Conservation (phyloP, 2,888 invertebrate genomes). For the Anarsia innoxiella region DNA sequence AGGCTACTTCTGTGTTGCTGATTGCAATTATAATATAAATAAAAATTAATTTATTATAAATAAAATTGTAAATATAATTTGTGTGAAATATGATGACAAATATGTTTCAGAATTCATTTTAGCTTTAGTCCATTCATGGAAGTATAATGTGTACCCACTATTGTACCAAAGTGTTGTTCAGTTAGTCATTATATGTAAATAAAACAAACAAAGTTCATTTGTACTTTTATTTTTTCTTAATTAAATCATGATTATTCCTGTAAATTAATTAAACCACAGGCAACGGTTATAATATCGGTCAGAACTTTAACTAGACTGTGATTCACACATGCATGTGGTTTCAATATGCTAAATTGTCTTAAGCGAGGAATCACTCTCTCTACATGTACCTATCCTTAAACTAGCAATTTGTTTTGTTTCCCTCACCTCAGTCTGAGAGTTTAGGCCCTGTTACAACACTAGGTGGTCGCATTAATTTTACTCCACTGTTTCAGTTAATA, state of each 20-base stretch:
- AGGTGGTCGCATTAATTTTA: conserved; percentile 17
- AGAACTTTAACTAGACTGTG: conserved; percentile 12
- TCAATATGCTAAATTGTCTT: conserved; percentile 21
- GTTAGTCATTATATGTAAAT: background rate
- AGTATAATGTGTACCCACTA: conserved; percentile 16
- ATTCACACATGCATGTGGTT: conserved; percentile 18
- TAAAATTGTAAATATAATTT: conserved; percentile 10
- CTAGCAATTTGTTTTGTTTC: too few relatives aligned
- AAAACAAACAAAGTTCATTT: too few relatives aligned
- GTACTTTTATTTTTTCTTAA: conserved; percentile 3
- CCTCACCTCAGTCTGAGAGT: conserved; percentile 9
- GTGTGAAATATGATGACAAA: conserved; percentile 11
- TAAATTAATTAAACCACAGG: conserved; percentile 19
- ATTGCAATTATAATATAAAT: conserved; percentile 14
- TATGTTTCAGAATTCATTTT: too few relatives aligned
- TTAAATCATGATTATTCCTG: too few relatives aligned
- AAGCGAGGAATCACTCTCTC: conserved; percentile 20
- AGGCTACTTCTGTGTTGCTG: conserved; percentile 21
- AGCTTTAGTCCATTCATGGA: too few relatives aligned
- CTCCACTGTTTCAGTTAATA: conserved; percentile 9
- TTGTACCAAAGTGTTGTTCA: conserved; percentile 16
- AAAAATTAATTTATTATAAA: conserved; percentile 15
- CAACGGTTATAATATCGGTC: conserved; percentile 10
- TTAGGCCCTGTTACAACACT: conserved; percentile 20
- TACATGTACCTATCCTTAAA: conserved; percentile 20